These are phyloP conservation scores for Physeter macrocephalus DNA, from an alignment of 2,113 vertebrate genomes.

Conservation along the genomic window DNA sequence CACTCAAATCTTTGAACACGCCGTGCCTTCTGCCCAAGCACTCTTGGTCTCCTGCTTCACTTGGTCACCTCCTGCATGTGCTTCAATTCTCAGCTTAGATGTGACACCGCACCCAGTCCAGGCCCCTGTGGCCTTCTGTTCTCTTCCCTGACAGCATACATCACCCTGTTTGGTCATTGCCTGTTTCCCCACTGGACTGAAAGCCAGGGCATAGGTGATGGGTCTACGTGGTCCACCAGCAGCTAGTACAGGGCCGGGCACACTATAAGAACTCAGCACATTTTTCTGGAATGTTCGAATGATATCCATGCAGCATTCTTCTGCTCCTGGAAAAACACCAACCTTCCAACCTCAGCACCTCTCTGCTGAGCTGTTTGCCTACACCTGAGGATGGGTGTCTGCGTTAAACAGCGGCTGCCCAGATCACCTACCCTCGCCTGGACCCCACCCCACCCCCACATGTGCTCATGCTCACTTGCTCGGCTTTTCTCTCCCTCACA, in stretches of 20 bases:
- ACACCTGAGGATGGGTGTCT: neutral
- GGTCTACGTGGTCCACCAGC: neutral
- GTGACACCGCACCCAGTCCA: no score
- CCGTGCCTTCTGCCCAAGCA: neutral
- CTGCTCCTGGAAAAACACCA: neutral
- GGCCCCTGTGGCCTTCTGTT: neutral
- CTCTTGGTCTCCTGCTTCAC: neutral
- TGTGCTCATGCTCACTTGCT: neutral
- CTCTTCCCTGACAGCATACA: neutral
- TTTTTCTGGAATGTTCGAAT: neutral
- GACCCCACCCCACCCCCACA: neutral
- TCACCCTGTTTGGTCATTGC: neutral
- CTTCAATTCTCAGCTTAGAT: neutral
- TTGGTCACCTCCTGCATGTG: neutral
- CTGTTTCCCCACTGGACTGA: neutral
- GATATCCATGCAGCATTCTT: neutral
- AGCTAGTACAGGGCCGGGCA: neutral
- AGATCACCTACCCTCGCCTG: neutral
- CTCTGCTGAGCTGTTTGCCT: neutral
- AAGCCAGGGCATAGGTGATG: neutral
- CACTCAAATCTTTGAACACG: neutral
- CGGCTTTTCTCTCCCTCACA: neutral
- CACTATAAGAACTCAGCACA: neutral
- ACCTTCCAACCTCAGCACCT: neutral
- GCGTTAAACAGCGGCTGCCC: neutral